Evolutionary conservation across 2,888 invertebrate species (phyloP), one percentile per base, ranked within the genome.

Genomic region (Malachius bipustulatus): DNA sequence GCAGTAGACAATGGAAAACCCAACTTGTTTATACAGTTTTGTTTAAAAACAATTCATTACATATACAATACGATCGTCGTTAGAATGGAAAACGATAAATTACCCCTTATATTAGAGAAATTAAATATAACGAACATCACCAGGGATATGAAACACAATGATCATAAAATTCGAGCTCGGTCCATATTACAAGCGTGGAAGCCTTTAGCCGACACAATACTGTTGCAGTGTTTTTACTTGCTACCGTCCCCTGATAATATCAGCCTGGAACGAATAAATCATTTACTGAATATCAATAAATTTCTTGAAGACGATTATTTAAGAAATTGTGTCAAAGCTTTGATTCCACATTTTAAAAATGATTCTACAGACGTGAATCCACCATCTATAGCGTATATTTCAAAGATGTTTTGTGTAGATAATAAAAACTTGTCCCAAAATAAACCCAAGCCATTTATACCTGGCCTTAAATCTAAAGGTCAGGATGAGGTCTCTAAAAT

Each of bases 1-100:
- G 96, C 96, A 3, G 83, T 88, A 60, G 85, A 82, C 46, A 89
- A 87, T 57, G 87, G 84, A 0, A 93, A 93, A 56, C 87, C 85
- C 50, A 90, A 93, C 0, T 64, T 97, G 45, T 97, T 96, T 64
- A 88, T 89, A 1, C 88, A 90, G 59, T 71, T 96, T 30, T 77
- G 93, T 35, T 65, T 97, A 40, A 91, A 93, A 51, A 93, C 89
- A 51, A 70, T 97, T 30, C 89, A 91, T 82, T 73, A 79, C 45
- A 67, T 94, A 15, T 96, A 97, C 59, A 85, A 91, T 39, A 81
- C 80, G 0, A 70, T 94, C 36, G 70, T 75, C 2, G 59, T 83
- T 9, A 65, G 81, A 46, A 79, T 82, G 61, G 83, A 87, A 46
- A 80, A 76, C 49, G 76, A 78, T 14, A 82, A 81, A 60, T 65